Base-by-base conservation (phyloP, 2,888 invertebrate species). In the Cylloceria caligata region DNA sequence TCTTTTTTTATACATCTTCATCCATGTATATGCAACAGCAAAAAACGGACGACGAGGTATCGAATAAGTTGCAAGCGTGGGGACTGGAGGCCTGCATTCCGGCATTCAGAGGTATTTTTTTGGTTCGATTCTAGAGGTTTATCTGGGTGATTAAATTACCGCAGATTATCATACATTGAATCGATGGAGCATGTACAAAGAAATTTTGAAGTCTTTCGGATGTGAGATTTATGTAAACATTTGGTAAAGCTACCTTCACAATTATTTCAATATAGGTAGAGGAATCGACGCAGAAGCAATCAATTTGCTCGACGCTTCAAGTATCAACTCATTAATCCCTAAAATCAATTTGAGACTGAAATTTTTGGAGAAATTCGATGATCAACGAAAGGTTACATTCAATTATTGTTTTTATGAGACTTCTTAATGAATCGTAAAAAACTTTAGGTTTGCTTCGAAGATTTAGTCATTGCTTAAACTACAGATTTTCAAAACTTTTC, bases 31-130 rank as follows among this genome's bases (percentile, higher is more conserved):
- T 30, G n/a, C 24, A 55, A 57, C 30, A 57, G 57, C 13, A 30
- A 57, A 57, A n/a, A n/a, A 57, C 30, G 57, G 57, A 57, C 57
- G 57, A 57, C 7, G 57, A 13, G 27, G 57, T 57, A 57, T 24
- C 57, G 3, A 30, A 57, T 1, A 57, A 57, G 30, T 57, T 57
- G 30, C 24, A 24, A 57, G 30, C 30, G 24, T 57, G 57, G 57
- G 57, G 57, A 13, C 57, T 57, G 21, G 57, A 57, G 4, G 57
- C 30, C 57, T 57, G 57, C 57, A 57, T 57, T 57, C 57, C 57
- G 30, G 57, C 57, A 30, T 57, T 57, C 27, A 30, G 57, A 57
- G 57, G 57, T 57, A 30, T 57, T 57, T 57, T 30, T 49, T 57
- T 57, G 21, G 11, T 57, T 57, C n/a, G 24, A n/a, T 30, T 30